These are phyloP conservation scores for Lophochroa leadbeateri DNA, from an alignment of 2,113 vertebrate species.

Conservation along the genomic window DNA sequence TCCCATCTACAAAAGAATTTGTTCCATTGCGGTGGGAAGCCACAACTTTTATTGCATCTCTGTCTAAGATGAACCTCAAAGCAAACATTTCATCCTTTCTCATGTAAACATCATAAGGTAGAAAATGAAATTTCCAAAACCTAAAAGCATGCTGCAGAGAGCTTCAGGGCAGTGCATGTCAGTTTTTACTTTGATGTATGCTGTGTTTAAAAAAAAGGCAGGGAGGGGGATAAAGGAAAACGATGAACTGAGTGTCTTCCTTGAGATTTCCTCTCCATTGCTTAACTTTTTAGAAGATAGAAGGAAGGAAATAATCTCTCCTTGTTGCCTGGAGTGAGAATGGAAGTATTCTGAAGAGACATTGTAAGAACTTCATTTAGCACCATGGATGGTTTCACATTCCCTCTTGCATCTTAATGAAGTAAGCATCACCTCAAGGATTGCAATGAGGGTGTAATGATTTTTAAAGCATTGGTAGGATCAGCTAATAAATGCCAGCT, in stretches of 20 bases:
- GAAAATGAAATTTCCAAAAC: constrained; percentile 79
- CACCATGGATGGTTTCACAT: constrained; percentile 19
- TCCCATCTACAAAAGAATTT: constrained; percentile 47
- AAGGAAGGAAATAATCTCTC: constrained; percentile 32
- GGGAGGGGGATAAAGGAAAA: neutral
- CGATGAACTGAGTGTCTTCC: constrained; percentile 31
- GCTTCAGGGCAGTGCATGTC: constrained; percentile 70
- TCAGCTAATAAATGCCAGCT: constrained; percentile 28
- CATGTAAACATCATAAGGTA: constrained; percentile 75
- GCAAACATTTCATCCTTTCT: constrained; percentile 73
- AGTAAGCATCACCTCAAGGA: constrained; percentile 31
- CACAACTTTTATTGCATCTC: constrained; percentile 72
- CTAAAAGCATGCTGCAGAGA: constrained; percentile 78
- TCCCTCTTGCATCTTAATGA: constrained; percentile 63
- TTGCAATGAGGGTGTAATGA: constrained; percentile 14
- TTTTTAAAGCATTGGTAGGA: constrained; percentile 38
- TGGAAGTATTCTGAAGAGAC: constrained; percentile 40
- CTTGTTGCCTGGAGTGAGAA: constrained; percentile 23
- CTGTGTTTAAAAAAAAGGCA: neutral
- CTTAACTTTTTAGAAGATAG: constrained; percentile 64
- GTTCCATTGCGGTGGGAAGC: constrained; percentile 69
- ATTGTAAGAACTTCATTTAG: constrained; percentile 41
- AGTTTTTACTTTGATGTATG: constrained; percentile 76
- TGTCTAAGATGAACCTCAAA: constrained; percentile 77
- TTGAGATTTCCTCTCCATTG: constrained; percentile 58